phyloP scores from a whole-genome alignment of 2,888 invertebrate species.

The Lepeophtheirus nordmannii region DNA sequence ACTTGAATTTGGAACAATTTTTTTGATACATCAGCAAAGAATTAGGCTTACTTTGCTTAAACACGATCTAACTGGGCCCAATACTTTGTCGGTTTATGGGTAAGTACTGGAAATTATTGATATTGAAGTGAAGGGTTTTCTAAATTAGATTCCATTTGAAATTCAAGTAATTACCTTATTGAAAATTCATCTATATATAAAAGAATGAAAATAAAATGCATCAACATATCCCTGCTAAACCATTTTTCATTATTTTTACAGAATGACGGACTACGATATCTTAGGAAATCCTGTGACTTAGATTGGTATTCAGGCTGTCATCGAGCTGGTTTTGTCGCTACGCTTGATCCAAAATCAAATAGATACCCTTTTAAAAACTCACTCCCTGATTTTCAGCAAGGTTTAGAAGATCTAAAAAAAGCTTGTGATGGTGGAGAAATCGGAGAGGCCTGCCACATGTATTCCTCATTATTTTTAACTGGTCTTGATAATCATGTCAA shows the following conservation, averaged over 20 bases:
- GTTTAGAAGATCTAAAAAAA: slow-evolving; percentile 40
- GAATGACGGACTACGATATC: slow-evolving; percentile 48
- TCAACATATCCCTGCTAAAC: too few species aligned
- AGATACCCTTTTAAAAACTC: neutral
- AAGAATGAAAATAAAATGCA: too few species aligned
- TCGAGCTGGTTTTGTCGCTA: slow-evolving; percentile 53
- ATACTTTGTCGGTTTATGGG: too few species aligned
- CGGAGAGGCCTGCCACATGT: neutral
- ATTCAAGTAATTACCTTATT: too few species aligned
- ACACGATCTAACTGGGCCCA: too few species aligned
- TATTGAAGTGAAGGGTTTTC: too few species aligned
- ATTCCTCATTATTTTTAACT: neutral
- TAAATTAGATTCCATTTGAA: too few species aligned
- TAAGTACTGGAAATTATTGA: too few species aligned
- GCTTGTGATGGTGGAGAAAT: slow-evolving; percentile 28
- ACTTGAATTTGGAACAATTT: too few species aligned
- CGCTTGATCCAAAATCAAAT: slow-evolving; percentile 27
- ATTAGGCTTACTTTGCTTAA: too few species aligned
- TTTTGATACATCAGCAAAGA: too few species aligned
- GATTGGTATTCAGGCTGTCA: slow-evolving; percentile 55
- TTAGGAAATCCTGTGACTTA: slow-evolving; percentile 59
- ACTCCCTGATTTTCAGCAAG: slow-evolving; percentile 31
- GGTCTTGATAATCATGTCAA: neutral
- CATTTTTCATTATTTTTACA: slow-evolving; percentile 27
- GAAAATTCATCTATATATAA: too few species aligned